Evolutionary conservation across 2,113 vertebrate species (phyloP), one percentile per base, ranked within the genome.

Genomic region (Hassar affinis): DNA sequence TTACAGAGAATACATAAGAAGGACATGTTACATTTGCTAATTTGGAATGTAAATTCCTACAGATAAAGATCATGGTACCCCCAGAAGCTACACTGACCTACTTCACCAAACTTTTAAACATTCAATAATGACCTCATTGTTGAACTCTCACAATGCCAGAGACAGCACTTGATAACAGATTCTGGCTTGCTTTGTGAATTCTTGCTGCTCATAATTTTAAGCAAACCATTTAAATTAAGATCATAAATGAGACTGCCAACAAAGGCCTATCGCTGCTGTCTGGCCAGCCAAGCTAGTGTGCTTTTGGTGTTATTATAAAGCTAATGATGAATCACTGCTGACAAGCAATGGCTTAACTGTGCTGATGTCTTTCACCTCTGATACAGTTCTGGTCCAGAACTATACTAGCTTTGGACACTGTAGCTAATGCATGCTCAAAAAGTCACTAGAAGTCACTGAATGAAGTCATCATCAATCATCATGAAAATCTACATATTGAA

Each of bases 261-360:
- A 54, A 76, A 76, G 14, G 27, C 17, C 14, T 33, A 52, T 22
- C 52, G 49, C 72, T 33, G 27, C 27, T 54, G 72, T 76, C 27
- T 76, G 49, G 71, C 71, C 45, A 51, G 47, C 71, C n/a, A 74
- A 30, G 14, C n/a, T 27, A 51, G 47, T 74, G 2, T 76, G 49
- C 49, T 76, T 54, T 76, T 54, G 27, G 27, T 76, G 27, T 52
- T 52, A 75, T 33, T 27, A 52, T 51, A 20, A 76, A 52, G 27
- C 72, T 52, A 54, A 76, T 76, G 17, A 76, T 76, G 72, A 76
- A 76, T 76, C 72, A 76, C 54, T 52, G 72, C 49, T 76, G 72
- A 76, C 72, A 76, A 76, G 69, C 69, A 72, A 72, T 27, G 10
- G 27, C 27, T 33, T 76, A 76, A 17, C 49, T 76, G 72, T 54